Percentiles rank a stretch among this genome's conserved stretches.
phyloP scores from a whole-genome alignment of 2,797 vertebrate genomes.

The Austrolebias charrua region DNA sequence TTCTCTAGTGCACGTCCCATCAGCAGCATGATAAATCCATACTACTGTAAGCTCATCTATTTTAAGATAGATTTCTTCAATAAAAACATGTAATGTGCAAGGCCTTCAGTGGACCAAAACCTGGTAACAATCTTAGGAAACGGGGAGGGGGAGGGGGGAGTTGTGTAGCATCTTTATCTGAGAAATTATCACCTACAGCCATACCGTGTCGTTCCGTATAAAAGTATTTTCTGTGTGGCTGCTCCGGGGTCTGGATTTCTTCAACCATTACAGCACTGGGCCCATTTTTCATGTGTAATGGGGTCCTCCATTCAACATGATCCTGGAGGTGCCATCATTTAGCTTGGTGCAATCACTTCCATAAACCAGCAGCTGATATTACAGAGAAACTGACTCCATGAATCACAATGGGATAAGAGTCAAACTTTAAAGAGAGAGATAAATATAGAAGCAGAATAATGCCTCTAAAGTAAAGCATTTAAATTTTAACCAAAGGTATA shows the following conservation, averaged over 20 bases:
- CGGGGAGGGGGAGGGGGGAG: slow-evolving; percentile 25
- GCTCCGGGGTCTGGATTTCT: slow-evolving; percentile 58
- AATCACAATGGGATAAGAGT: slow-evolving; percentile 18
- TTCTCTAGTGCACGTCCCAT: slow-evolving; percentile 10
- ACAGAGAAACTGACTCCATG: slow-evolving; percentile 31
- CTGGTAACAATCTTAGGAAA: slow-evolving; percentile 24
- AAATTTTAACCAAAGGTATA: slow-evolving; percentile 5
- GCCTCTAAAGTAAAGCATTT: slow-evolving; percentile 2
- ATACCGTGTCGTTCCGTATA: slow-evolving; percentile 25
- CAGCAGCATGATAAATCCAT: slow-evolving; percentile 29
- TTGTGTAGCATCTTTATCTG: slow-evolving; percentile 41
- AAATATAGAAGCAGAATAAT: slow-evolving; percentile 6
- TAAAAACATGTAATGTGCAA: slow-evolving; percentile 28
- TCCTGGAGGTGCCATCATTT: slow-evolving; percentile 57
- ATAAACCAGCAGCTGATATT: slow-evolving; percentile 40
- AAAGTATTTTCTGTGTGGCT: slow-evolving; percentile 32
- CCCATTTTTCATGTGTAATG: slow-evolving; percentile 71
- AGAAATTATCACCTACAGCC: slow-evolving; percentile 41
- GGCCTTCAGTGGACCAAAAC: slow-evolving; percentile 25
- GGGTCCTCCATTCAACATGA: slow-evolving; percentile 70
- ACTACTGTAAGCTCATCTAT: slow-evolving; percentile 42
- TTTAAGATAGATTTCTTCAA: slow-evolving; percentile 32
- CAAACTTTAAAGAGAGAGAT: neutral
- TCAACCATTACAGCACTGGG: slow-evolving; percentile 46
- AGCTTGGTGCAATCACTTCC: slow-evolving; percentile 44